These are phyloP conservation scores for Urosaurus nigricauda DNA, from an alignment of 2,797 vertebrate genomes.

Conservation along the genomic window DNA sequence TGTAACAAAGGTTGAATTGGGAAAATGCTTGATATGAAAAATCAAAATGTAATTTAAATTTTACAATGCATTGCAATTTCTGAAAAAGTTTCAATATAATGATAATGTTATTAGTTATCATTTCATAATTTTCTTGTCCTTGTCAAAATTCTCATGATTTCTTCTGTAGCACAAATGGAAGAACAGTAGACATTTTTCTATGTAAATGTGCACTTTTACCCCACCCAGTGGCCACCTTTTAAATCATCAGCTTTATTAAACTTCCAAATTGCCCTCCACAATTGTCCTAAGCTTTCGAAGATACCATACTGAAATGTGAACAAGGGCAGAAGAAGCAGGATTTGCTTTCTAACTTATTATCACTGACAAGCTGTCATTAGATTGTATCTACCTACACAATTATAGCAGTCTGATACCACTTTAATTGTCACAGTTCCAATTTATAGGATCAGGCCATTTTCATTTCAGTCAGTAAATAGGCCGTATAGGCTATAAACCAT, in stretches of 20 bases:
- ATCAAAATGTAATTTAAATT: background rate
- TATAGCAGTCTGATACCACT: no score
- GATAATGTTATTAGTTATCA: background rate
- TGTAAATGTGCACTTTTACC: constrained; percentile 64
- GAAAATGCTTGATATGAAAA: constrained; percentile 34
- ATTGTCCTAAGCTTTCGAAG: background rate
- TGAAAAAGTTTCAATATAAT: no score
- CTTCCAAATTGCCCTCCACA: background rate
- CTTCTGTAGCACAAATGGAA: background rate
- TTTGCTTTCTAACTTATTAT: constrained; percentile 57
- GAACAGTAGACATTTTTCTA: background rate
- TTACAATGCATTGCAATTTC: no score
- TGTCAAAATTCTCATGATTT: background rate
- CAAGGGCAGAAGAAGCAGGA: constrained; percentile 65
- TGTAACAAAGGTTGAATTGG: constrained; percentile 17
- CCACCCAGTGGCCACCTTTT: constrained; percentile 69
- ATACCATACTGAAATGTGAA: constrained; percentile 50
- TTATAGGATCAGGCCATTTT: no score
- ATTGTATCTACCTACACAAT: no score
- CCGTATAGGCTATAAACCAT: no score
- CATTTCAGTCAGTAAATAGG: no score
- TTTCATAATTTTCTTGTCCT: background rate
- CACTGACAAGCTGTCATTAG: constrained; percentile 53
- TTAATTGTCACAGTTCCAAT: no score
- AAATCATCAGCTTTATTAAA: constrained; percentile 37